phyloP scores from a whole-genome alignment of 1,140 invertebrate genomes.

The Cecropterus lyciades region DNA sequence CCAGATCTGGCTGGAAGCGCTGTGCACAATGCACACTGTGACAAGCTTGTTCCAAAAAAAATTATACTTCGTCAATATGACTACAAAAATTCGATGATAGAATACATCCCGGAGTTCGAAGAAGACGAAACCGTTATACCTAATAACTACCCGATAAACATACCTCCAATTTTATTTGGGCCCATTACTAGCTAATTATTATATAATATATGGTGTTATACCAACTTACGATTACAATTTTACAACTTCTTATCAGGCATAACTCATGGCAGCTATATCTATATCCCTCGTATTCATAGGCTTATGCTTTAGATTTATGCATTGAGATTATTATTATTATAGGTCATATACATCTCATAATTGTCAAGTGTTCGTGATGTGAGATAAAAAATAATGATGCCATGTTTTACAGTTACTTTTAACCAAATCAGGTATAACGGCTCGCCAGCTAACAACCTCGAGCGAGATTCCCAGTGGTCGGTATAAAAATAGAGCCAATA shows the following conservation, averaged over 20 bases:
- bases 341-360: too few species aligned
- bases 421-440: slow-evolving; percentile 38
- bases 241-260: not conserved
- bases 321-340: too few species aligned
- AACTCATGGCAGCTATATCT: not conserved
- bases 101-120: slow-evolving; percentile 20
- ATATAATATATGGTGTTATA: slow-evolving; percentile 1
- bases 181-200: not conserved
- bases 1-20: slow-evolving; percentile 3
- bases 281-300: not conserved
- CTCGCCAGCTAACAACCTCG: slow-evolving; percentile 34
- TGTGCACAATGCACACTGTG: not conserved
- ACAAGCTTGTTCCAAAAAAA: slow-evolving; percentile 7
- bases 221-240: not conserved
- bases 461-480: slow-evolving; percentile 50
- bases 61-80: slow-evolving; percentile 15
- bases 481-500: slow-evolving; percentile 68
- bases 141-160: not conserved
- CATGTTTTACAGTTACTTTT: too few species aligned
- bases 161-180: not conserved
- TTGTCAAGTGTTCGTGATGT: too few species aligned
- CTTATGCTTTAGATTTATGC: too few species aligned
- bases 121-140: slow-evolving; percentile 22
- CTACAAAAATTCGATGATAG: slow-evolving; percentile 23
- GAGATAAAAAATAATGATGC: too few species aligned